Base-by-base conservation (phyloP, 2,797 vertebrate genomes). In the Enteromius paludinosus region DNA sequence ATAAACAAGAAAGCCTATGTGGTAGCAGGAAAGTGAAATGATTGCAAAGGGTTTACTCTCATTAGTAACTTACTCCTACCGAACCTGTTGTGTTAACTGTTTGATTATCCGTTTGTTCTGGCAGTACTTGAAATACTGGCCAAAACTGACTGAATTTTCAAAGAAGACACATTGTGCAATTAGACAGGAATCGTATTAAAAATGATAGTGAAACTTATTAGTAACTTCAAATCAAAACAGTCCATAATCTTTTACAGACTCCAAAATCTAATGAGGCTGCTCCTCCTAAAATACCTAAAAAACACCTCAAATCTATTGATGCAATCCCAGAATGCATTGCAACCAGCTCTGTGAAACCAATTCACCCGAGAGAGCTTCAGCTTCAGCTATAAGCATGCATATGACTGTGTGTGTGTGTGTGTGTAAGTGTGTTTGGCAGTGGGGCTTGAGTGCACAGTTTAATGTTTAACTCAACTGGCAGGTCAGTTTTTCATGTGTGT, bases 391-490 rank as follows among this genome's bases (percentile, higher is more conserved):
- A 78, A 47, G 65, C 28, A 71, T 79, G 59, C 28, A 30, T 30
- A 15, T 15, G 59, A 5, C 71, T 35, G 65, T 61, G 82, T 56
- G 62, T 45, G 66, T 56, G 81, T 54, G 43, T 41, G 77, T 47
- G 64, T 59, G 81, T 54, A 61, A 25, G 11, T 14, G 33, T 62
- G 17, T 18, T 30, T 65, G 54, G 20, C 8, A 25, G 14, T 54
- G 41, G n/a, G 12, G 71, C 61, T 20, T 45, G 47, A 64, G 43
- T 38, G 62, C 52, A 52, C 28, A 33, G 88, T 87, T 91, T 90
- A 93, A 93, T 92, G 89, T 92, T 93, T 93, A 87, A 91, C 91
- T 91, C 72, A 47, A 84, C 88, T 80, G 77, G 78, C 81, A 10
- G 11, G 74, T 82, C 83, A 82, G 62, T 87, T 83, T 84, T 79